Base-by-base conservation (phyloP, 1,140 invertebrate genomes). In the Drosophila grimshawi region DNA sequence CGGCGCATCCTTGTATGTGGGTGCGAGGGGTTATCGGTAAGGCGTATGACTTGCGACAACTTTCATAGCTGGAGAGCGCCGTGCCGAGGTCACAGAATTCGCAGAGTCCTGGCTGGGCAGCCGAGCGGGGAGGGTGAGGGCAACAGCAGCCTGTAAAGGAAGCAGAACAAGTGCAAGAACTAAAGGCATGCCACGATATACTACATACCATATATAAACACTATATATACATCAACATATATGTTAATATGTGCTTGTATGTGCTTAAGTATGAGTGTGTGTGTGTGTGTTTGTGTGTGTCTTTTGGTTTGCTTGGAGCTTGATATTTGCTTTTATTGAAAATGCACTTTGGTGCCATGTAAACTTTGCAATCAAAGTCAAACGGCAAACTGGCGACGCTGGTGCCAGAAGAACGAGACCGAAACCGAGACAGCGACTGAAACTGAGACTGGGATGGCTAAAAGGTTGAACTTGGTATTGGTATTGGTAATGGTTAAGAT, bases 291-390 rank as follows among this genome's bases (percentile, higher is more conserved):
- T 32, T 78, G 43, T 79, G 45, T 57, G 39, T 29, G 55, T 43
- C 3, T 66, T 19, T 19, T 19, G 19, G 72, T 79, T 59, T 56
- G 80, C 64, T 72, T 78, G 52, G 66, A 79, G 83, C 83, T 83
- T 86, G 83, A 88, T 86, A 88, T 86, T 86, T 86, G 76, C 83
- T 88, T 88, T 86, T 86, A 86, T 86, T 86, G 83, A 86, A 86
- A 86, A 86, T 86, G 83, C 83, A 86, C 83, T 86, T 86, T 86
- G 83, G 83, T 86, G 83, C 83, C 85, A 86, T 86, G 83, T 86
- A 86, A 86, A 86, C 72, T 86, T 86, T 86, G 83, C 83, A 86
- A 86, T 86, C 83, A 86, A 86, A 86, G 85, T 83, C 80, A 80
- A 61, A 61, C 73, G 76, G 73, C 65, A 64, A 78, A 73, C 63